Percentiles rank a stretch among this genome's conserved stretches.
Evolutionary conservation across 2,888 invertebrate species (phyloP).

Genomic region (Rugalucina vietnamica): DNA sequence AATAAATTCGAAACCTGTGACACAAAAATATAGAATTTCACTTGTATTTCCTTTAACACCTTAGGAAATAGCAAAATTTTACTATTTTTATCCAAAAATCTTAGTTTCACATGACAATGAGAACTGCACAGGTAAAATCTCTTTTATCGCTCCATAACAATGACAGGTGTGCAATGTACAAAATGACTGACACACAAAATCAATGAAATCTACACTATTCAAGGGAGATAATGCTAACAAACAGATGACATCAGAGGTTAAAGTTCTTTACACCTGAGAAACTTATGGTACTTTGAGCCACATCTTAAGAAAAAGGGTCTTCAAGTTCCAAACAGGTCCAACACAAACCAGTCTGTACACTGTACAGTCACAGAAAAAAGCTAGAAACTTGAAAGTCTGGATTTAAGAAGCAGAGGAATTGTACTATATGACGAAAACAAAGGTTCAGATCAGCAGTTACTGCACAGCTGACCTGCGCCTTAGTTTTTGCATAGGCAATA

Average conservation of each 20-base stretch:
- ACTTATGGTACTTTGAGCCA: not conserved
- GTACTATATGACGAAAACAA: too few species aligned
- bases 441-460: too few species aligned
- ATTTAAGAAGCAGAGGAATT: too few species aligned
- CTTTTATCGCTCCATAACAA: constrained; percentile 14
- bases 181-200: constrained; percentile 38
- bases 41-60: not conserved
- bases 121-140: constrained; percentile 22
- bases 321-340: too few species aligned
- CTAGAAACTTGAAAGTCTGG: too few species aligned
- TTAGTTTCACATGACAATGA: not conserved
- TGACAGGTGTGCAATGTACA: constrained; percentile 44
- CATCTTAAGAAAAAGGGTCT: too few species aligned
- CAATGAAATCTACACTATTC: constrained; percentile 44
- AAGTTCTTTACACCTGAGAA: not conserved
- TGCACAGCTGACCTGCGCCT: too few species aligned
- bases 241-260: constrained; percentile 26
- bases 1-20: not conserved
- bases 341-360: too few species aligned
- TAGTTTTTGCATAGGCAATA: too few species aligned
- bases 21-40: not conserved
- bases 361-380: too few species aligned
- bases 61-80: not conserved
- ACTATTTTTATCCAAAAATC: not conserved
- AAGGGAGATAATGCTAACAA: constrained; percentile 28